Percentiles rank a stretch among this genome's conserved stretches.
phyloP scores from a whole-genome alignment of 2,888 invertebrate species.

The Dinocampus coccinellae region DNA sequence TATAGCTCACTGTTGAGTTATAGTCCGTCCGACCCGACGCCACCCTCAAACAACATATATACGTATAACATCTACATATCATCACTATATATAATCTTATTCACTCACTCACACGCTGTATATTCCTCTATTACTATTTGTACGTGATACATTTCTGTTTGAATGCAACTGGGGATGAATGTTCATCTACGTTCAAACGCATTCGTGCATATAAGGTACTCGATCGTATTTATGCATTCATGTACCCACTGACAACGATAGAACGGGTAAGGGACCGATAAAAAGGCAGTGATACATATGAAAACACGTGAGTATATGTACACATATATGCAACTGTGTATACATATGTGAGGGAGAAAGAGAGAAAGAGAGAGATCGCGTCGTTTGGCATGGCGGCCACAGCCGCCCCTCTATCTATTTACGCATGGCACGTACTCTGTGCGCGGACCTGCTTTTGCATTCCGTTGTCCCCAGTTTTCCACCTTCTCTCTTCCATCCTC shows the following conservation, averaged over 20 bases:
- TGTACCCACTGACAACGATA: constrained; percentile 36
- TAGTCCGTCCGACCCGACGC: constrained; percentile 42
- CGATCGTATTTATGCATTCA: constrained; percentile 45
- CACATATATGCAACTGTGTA: no score
- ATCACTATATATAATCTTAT: constrained; percentile 32
- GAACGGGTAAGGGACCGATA: not conserved
- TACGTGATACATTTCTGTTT: constrained; percentile 25
- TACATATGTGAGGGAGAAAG: not conserved
- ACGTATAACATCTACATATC: constrained; percentile 5
- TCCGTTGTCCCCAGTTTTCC: constrained; percentile 32
- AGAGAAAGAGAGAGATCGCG: not conserved
- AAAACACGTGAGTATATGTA: no score
- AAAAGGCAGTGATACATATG: not conserved
- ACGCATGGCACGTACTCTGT: constrained; percentile 36
- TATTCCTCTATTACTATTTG: not conserved
- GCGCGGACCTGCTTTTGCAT: constrained; percentile 34
- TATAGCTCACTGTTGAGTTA: constrained; percentile 61
- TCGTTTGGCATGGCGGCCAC: constrained; percentile 16
- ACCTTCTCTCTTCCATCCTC: constrained; percentile 8
- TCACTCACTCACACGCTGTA: not conserved
- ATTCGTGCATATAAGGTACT: constrained; percentile 44
- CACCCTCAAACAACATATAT: constrained; percentile 2
- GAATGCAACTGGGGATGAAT: constrained; percentile 15
- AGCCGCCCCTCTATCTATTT: constrained; percentile 27
- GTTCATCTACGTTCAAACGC: constrained; percentile 33